Percentiles rank a stretch among this genome's conserved stretches.
Conservation (phyloP, 2,888 invertebrate species). For the Pyrrhia umbra region DNA sequence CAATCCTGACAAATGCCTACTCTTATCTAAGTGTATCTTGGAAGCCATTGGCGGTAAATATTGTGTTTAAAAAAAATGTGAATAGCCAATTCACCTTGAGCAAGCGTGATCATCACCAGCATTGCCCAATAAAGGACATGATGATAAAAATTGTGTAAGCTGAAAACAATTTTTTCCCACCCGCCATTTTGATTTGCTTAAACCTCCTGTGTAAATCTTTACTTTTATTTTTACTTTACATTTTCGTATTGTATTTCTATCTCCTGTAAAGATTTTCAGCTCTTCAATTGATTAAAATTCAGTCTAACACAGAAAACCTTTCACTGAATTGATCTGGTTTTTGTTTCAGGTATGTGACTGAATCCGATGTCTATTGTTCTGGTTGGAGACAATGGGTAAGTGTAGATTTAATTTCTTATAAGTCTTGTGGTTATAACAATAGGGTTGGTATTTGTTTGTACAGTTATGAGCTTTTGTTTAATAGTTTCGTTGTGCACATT, state of each 20-base stretch:
- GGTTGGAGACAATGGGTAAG: conserved; percentile 32
- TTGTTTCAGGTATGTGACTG: conserved; percentile 53
- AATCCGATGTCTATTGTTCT: conserved; percentile 18
- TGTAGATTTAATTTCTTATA: neutral
- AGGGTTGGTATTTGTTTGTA: conserved; percentile 2
- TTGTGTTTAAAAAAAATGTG: too few relatives aligned
- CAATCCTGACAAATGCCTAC: too few relatives aligned
- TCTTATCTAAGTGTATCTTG: too few relatives aligned
- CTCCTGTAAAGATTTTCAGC: neutral
- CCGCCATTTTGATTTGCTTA: neutral
- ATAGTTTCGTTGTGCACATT: neutral
- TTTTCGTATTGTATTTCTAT: conserved; percentile 1
- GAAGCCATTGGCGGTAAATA: too few relatives aligned
- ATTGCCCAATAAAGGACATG: too few relatives aligned
- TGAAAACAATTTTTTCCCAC: too few relatives aligned
- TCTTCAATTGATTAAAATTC: conserved; percentile 25
- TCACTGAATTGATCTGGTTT: conserved; percentile 27
- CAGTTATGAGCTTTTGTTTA: neutral
- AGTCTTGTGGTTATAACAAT: neutral
- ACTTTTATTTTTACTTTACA: neutral
- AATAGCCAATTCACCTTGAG: too few relatives aligned
- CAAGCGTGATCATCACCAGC: too few relatives aligned
- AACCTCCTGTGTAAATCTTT: neutral
- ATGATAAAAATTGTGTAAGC: too few relatives aligned
- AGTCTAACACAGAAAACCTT: conserved; percentile 31